These are phyloP conservation scores for Anolis carolinensis DNA, from an alignment of 2,113 vertebrate genomes.

Conservation along the genomic window DNA sequence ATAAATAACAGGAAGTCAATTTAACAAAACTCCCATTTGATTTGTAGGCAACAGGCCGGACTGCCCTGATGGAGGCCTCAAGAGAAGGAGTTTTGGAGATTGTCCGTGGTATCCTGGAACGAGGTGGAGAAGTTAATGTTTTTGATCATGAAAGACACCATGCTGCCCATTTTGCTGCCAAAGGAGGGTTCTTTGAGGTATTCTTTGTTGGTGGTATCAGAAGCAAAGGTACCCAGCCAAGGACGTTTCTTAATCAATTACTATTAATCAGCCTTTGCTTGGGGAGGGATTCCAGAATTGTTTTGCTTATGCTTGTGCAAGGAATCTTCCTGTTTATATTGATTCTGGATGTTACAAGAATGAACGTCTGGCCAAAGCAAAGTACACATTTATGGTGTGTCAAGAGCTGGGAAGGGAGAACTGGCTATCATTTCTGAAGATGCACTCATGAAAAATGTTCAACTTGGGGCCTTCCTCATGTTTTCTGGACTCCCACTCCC, in stretches of 20 bases:
- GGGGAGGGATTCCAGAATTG: conserved; percentile 8
- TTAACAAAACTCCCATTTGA: background rate
- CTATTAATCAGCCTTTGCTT: conserved; percentile 10
- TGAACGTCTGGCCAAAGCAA: no score
- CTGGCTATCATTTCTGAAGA: no score
- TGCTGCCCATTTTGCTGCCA: conserved; percentile 90
- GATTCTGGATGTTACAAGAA: no score
- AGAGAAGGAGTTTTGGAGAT: conserved; percentile 80
- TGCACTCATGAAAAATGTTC: no score
- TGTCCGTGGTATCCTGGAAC: conserved; percentile 81
- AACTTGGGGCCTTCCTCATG: no score
- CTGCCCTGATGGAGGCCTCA: conserved; percentile 88
- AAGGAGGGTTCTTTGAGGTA: conserved; percentile 91
- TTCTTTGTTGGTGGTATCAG: background rate
- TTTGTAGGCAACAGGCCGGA: conserved; percentile 85
- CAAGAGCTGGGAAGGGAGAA: no score
- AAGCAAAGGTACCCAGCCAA: conserved; percentile 20
- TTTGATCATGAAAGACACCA: conserved; percentile 79
- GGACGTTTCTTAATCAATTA: conserved; percentile 39
- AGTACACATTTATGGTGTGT: no score
- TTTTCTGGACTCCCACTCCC: no score
- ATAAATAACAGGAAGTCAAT: background rate
- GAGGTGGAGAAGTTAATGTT: conserved; percentile 81
- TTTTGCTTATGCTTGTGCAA: background rate
- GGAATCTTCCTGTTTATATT: background rate